Conservation (phyloP, 2,888 invertebrate genomes). For the Lycia hirtaria region DNA sequence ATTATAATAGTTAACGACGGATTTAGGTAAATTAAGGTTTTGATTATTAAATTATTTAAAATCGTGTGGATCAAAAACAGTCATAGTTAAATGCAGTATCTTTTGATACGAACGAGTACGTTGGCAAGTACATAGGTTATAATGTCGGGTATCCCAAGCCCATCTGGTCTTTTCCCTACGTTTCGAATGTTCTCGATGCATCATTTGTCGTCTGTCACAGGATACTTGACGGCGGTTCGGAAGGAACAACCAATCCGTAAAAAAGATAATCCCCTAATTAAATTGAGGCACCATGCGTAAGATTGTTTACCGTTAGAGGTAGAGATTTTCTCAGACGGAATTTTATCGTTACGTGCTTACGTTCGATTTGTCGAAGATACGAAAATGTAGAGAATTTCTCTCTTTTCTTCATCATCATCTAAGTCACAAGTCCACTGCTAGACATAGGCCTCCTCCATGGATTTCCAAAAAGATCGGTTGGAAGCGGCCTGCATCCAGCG, state of each 20-base stretch:
- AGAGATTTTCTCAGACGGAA: constrained; percentile 53
- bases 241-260: constrained; percentile 59
- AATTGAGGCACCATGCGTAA: constrained; percentile 79
- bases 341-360: constrained; percentile 34
- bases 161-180: constrained; percentile 25
- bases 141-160: constrained; percentile 17
- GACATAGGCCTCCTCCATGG: no score
- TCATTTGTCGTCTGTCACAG: constrained; percentile 77
- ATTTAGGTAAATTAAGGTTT: no score
- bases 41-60: no score
- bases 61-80: no score
- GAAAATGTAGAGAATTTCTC: neutral
- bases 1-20: no score
- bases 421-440: no score
- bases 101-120: no score
- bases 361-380: neutral
- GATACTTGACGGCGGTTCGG: constrained; percentile 74
- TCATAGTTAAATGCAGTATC: neutral
- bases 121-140: neutral
- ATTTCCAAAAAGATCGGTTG: no score
- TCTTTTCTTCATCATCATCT: no score
- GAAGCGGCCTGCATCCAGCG: no score
- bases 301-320: constrained; percentile 80
- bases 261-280: constrained; percentile 81
- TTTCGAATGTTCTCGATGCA: constrained; percentile 56